Base-by-base conservation (phyloP, 1,140 invertebrate genomes). In the Oryctes rhinoceros region DNA sequence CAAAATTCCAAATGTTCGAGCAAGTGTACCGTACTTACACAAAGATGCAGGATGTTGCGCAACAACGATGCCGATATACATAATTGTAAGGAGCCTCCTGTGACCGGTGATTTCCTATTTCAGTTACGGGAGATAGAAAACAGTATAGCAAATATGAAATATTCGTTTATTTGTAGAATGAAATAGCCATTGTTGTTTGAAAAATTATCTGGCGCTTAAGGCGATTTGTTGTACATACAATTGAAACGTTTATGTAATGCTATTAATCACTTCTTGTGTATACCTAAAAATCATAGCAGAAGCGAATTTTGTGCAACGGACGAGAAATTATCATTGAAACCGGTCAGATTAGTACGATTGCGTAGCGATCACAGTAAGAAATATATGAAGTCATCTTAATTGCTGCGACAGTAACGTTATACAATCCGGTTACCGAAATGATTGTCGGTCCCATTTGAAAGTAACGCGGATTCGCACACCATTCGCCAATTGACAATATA, bases 61-160 rank as follows among this genome's bases (percentile, higher is more conserved):
- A 71, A 71, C 7, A 71, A 71, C 7, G 11, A 9, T 3, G 11
- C 3, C 35, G 65, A 35, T 71, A 37, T 30, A 30, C 24, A 30
- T 71, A 71, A 71, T 71, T 71, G 20, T 71, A 71, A 71, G 35
- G 65, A 71, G 65, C 3, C 24, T 35, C 65, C 13, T 30, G 65
- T 71, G 65, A 71, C 65, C 35, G 35, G 20, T 24, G 35, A 35
- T 71, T 71, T 71, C 65, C 65, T 71, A 71, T 71, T 30, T 71
- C 7, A 71, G 35, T 30, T 71, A 35, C 35, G 7, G 35, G 35
- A 18, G 24, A 35, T 71, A 71, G 65, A 10, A 37, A 37, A 37
- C 35, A 35, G 35, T 3, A 6, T 37, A 30, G 65, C 18, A 71
- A 71, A 71, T 71, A 35, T 71, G 35, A 71, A 59, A 18, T 59